Evolutionary conservation across 2,113 vertebrate species (phyloP).

Genomic region (Peromyscus maniculatus): DNA sequence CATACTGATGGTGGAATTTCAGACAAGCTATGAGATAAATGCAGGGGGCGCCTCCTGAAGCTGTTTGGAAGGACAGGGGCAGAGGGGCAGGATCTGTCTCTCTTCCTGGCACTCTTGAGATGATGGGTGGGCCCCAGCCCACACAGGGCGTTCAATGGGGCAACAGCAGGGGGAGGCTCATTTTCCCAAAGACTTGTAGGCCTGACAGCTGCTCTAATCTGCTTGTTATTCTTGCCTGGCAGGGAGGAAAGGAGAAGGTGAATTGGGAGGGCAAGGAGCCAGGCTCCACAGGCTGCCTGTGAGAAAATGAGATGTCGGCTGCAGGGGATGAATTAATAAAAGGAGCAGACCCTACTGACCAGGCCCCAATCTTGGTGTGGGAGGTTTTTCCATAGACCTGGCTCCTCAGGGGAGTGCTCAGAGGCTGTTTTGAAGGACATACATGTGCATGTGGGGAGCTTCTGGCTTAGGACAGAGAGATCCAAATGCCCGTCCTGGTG

Average conservation of each 20-base stretch:
- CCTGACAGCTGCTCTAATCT: not conserved
- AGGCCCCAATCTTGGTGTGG: not conserved
- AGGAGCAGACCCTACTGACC: conserved; percentile 48
- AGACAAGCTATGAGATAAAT: not conserved
- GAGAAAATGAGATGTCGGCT: conserved; percentile 76
- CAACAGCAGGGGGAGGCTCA: not conserved
- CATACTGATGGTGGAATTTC: not conserved
- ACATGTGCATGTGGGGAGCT: not conserved
- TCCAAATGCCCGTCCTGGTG: not conserved
- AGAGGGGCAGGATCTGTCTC: too few species aligned
- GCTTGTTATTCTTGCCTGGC: conserved; percentile 14
- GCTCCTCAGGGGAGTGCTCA: fast-evolving
- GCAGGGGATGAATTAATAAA: conserved; percentile 69
- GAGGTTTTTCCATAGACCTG: not conserved
- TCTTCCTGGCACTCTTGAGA: not conserved
- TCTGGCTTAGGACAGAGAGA: not conserved
- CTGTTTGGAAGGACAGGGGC: too few species aligned
- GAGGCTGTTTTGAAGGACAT: not conserved
- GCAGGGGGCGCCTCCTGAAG: not conserved
- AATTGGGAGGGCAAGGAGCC: not conserved
- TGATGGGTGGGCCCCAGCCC: not conserved
- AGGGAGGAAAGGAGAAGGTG: not conserved
- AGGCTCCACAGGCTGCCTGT: not conserved
- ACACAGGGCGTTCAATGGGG: not conserved
- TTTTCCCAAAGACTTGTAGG: conserved; percentile 2